A percentile compares a stretch with the other conserved stretches of the same genome.
Evolutionary conservation across 2,797 vertebrate genomes (phyloP).

Genomic region (Enteromius mattozi): DNA sequence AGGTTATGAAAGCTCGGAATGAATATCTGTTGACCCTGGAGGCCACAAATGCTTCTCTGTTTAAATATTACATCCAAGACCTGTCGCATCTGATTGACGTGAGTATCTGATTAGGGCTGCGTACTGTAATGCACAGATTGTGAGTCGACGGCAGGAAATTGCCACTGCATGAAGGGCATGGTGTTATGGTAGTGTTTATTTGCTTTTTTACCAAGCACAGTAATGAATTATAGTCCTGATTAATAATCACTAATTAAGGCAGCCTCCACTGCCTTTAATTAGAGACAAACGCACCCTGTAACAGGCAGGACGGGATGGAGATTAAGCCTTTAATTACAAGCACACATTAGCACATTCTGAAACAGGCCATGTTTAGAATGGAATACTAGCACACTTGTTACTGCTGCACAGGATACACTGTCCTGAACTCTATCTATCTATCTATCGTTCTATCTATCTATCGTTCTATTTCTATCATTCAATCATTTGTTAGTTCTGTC

Average conservation of each 20-base stretch:
- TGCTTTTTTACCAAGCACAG: slow-evolving; percentile 27
- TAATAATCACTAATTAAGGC: slow-evolving; percentile 50
- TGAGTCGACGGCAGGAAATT: slow-evolving; percentile 29
- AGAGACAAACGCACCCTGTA: slow-evolving; percentile 41
- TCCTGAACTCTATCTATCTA: no score
- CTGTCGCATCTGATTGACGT: slow-evolving; percentile 98
- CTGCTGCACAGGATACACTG: neutral
- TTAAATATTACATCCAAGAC: slow-evolving; percentile 99
- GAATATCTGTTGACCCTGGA: slow-evolving; percentile 97
- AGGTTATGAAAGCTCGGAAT: slow-evolving; percentile 96
- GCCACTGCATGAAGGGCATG: slow-evolving; percentile 33
- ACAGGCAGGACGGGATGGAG: slow-evolving; percentile 31
- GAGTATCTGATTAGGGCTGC: slow-evolving; percentile 73
- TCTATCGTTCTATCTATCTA: neutral
- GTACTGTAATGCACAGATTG: neutral
- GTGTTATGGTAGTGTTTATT: slow-evolving; percentile 31
- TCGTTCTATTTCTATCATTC: neutral
- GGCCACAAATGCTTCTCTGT: slow-evolving; percentile 95
- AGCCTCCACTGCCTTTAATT: slow-evolving; percentile 51
- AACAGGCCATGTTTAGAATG: slow-evolving; percentile 1
- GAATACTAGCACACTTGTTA: neutral
- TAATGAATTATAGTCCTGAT: slow-evolving; percentile 50
- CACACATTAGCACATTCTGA: slow-evolving; percentile 34
- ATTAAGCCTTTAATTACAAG: slow-evolving; percentile 53
- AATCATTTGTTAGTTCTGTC: neutral